Evolutionary conservation across 2,797 vertebrate species (phyloP).

Genomic region (Erpetoichthys calabaricus): DNA sequence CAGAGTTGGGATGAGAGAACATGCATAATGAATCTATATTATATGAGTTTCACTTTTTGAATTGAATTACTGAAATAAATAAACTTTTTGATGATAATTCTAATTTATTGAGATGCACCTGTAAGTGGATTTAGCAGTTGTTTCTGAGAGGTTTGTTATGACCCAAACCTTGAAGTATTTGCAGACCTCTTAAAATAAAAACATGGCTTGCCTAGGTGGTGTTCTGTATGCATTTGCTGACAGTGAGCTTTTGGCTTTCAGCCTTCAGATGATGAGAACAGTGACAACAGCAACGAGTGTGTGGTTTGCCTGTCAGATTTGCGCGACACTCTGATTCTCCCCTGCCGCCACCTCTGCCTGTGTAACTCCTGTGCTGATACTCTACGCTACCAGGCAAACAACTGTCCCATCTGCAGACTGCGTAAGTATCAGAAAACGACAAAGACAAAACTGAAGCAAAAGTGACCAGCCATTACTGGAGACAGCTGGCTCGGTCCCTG

Average conservation of each 20-base stretch:
- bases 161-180: no score
- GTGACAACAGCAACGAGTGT: constrained; percentile 95
- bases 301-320: constrained; percentile 91
- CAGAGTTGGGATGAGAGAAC: no score
- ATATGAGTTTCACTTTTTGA: no score
- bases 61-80: no score
- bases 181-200: no score
- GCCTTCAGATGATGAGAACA: constrained; percentile 88
- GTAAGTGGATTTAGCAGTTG: no score
- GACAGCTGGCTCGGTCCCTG: no score
- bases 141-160: no score
- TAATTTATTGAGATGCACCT: no score
- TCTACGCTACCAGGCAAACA: constrained; percentile 91
- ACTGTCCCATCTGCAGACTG: constrained; percentile 93
- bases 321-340: constrained; percentile 85
- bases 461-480: no score
- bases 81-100: no score
- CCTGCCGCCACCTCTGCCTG: constrained; percentile 85
- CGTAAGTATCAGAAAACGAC: constrained; percentile 53
- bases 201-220: neutral
- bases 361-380: constrained; percentile 92
- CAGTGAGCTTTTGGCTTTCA: constrained; percentile 26
- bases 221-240: neutral
- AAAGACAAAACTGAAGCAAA: neutral
- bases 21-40: no score